phyloP scores from a whole-genome alignment of 1,140 invertebrate species.

The Drosophila serrata region DNA sequence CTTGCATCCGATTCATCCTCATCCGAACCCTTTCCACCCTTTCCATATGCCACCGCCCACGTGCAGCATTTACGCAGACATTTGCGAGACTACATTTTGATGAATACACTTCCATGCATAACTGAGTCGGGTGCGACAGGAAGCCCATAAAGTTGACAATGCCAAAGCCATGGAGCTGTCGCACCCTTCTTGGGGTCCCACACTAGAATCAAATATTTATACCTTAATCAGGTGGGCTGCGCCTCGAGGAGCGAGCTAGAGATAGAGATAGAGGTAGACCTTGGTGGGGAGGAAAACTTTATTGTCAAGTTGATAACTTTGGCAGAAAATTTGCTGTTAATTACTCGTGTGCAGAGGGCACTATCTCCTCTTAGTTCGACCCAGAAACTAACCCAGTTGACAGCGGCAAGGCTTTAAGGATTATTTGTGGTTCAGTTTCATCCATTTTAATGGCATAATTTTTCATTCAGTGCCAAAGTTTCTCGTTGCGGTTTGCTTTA shows the following conservation, averaged over 20 bases:
- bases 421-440: conserved; percentile 44
- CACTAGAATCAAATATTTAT: conserved; percentile 74
- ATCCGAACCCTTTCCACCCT: conserved; percentile 6
- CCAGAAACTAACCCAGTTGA: conserved; percentile 26
- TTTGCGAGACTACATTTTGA: conserved; percentile 62
- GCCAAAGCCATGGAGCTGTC: conserved; percentile 44
- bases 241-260: conserved; percentile 12
- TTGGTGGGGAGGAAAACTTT: conserved; percentile 46
- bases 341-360: conserved; percentile 59
- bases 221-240: conserved; percentile 66
- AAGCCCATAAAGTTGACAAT: conserved; percentile 80
- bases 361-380: not conserved
- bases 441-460: conserved; percentile 69
- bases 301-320: conserved; percentile 74
- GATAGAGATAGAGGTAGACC: conserved; percentile 4
- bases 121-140: conserved; percentile 35
- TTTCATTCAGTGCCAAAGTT: conserved; percentile 64
- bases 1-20: conserved; percentile 1
- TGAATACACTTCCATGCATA: conserved; percentile 60
- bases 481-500: not conserved
- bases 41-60: conserved; percentile 13
- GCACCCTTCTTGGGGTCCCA: conserved; percentile 37
- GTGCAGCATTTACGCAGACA: conserved; percentile 38
- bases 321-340: conserved; percentile 68
- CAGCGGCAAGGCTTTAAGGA: conserved; percentile 35